A percentile compares a stretch with the other conserved stretches of the same genome.
Evolutionary conservation across 2,888 invertebrate species (phyloP).

Genomic region (Lampropteryx suffumata): DNA sequence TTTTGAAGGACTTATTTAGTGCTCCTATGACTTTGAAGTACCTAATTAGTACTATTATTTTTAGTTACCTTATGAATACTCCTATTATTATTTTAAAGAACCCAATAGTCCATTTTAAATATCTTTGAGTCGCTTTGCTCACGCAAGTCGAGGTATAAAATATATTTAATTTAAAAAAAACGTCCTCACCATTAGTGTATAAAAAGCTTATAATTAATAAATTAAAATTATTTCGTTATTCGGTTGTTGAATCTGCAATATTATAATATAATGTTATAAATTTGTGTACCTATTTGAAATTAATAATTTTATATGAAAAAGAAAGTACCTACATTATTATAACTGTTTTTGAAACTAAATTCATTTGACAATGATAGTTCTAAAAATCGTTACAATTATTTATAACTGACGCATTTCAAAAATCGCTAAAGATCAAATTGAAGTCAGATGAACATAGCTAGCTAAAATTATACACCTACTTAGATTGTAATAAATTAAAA

Average conservation of each 20-base stretch:
- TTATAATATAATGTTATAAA: slow-evolving; percentile 21
- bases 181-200: slow-evolving; percentile 34
- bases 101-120: no score
- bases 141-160: slow-evolving; percentile 10
- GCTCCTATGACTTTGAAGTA: no score
- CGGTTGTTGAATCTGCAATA: slow-evolving; percentile 32
- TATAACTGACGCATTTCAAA: slow-evolving; percentile 9
- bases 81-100: no score
- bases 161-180: slow-evolving; percentile 25
- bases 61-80: no score
- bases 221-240: slow-evolving; percentile 29
- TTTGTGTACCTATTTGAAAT: slow-evolving; percentile 15
- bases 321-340: not conserved
- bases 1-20: no score
- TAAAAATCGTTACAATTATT: not conserved
- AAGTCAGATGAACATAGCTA: slow-evolving; percentile 18
- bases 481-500: slow-evolving; percentile 15
- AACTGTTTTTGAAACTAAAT: slow-evolving; percentile 4
- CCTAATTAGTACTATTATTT: no score
- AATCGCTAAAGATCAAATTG: slow-evolving; percentile 11
- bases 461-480: slow-evolving; percentile 11
- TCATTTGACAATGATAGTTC: slow-evolving; percentile 6
- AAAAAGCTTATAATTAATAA: slow-evolving; percentile 34
- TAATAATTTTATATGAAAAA: not conserved
- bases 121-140: slow-evolving; percentile 7